Percentiles rank a stretch among this genome's conserved stretches.
These are phyloP conservation scores for Pentalonia nigronervosa DNA, from an alignment of 1,140 invertebrate species.

Conservation along the genomic window DNA sequence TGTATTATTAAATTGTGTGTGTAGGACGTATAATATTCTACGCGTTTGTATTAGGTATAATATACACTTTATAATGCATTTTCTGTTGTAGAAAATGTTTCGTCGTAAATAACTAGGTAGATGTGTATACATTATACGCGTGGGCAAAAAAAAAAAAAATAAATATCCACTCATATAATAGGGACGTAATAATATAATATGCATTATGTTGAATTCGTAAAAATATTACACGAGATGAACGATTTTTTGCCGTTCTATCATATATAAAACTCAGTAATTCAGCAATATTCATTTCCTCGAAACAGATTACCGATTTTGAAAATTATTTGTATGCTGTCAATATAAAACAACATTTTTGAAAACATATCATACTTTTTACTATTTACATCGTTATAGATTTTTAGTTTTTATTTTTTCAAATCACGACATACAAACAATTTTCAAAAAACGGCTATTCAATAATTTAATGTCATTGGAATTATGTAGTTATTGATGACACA, in stretches of 20 bases:
- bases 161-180: not conserved
- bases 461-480: not conserved
- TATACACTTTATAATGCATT: not conserved
- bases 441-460: not conserved
- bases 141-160: not conserved
- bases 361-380: not conserved
- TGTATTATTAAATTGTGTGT: not conserved
- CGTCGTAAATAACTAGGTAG: not conserved
- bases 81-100: not conserved
- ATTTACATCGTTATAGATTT: not conserved
- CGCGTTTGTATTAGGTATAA: not conserved
- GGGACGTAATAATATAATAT: not conserved
- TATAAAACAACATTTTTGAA: not conserved
- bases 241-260: not conserved
- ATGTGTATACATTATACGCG: too few species aligned
- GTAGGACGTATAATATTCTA: not conserved
- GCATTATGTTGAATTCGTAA: not conserved
- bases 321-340: not conserved
- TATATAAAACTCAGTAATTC: not conserved
- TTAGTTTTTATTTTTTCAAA: too few species aligned
- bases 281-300: not conserved
- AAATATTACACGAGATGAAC: not conserved
- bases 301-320: too few species aligned
- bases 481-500: too few species aligned
- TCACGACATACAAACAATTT: not conserved